Percentiles rank a stretch among this genome's conserved stretches.
Conservation (phyloP, 2,888 invertebrate species). For the Lobophora halterata region DNA sequence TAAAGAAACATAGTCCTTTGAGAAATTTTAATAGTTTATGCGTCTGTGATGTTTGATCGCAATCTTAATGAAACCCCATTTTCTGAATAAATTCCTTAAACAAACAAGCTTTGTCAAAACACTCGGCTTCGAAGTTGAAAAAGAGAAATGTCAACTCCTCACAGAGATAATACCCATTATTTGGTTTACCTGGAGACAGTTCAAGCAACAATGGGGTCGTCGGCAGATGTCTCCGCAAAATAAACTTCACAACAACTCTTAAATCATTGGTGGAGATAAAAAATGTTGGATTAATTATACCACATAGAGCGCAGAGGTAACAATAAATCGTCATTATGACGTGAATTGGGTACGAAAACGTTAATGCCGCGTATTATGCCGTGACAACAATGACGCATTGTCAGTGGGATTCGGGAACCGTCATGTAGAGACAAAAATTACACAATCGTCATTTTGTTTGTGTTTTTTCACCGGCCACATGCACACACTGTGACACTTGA, state of each 20-base stretch:
- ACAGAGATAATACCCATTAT: slow-evolving; percentile 71
- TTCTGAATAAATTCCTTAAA: slow-evolving; percentile 53
- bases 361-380: slow-evolving; percentile 76
- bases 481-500: slow-evolving; percentile 44
- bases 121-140: slow-evolving; percentile 68
- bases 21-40: slow-evolving; percentile 29
- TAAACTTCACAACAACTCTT: slow-evolving; percentile 69
- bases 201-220: slow-evolving; percentile 57
- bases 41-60: slow-evolving; percentile 46
- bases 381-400: slow-evolving; percentile 74
- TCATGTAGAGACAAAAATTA: slow-evolving; percentile 56
- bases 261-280: slow-evolving; percentile 64
- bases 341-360: slow-evolving; percentile 73
- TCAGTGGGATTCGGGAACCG: slow-evolving; percentile 60
- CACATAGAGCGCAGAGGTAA: slow-evolving; percentile 56
- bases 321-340: slow-evolving; percentile 79
- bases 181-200: slow-evolving; percentile 71
- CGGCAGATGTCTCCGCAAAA: slow-evolving; percentile 77
- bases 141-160: slow-evolving; percentile 73
- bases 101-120: slow-evolving; percentile 70
- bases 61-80: slow-evolving; percentile 52
- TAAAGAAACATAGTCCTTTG: slow-evolving; percentile 13
- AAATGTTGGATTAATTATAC: slow-evolving; percentile 63
- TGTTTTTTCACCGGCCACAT: slow-evolving; percentile 45
- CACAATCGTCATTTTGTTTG: slow-evolving; percentile 55